Percentiles rank a stretch among this genome's conserved stretches.
phyloP scores from a whole-genome alignment of 2,113 vertebrate genomes.

The Ia io region DNA sequence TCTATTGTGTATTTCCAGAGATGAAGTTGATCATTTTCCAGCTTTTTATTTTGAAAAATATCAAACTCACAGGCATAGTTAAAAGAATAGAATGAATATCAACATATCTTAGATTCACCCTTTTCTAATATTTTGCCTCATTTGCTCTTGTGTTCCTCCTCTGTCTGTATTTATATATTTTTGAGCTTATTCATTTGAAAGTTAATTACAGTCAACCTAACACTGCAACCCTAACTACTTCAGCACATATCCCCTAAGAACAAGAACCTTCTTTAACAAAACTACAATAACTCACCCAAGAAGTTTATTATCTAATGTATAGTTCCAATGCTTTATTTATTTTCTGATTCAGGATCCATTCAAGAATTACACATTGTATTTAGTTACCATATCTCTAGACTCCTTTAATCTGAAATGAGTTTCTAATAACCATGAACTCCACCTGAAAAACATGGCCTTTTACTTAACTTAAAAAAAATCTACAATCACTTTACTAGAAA shows the following conservation, averaged over 20 bases:
- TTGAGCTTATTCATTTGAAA: neutral
- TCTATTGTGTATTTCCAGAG: neutral
- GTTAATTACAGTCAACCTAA: neutral
- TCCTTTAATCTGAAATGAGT: neutral
- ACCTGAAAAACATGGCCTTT: neutral
- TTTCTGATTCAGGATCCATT: neutral
- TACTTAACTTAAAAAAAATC: neutral
- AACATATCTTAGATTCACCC: neutral
- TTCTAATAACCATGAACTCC: conserved; percentile 17
- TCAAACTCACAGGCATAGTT: neutral
- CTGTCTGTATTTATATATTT: neutral
- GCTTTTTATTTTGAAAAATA: neutral
- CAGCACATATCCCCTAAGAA: neutral
- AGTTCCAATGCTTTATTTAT: neutral
- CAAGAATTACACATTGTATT: neutral
- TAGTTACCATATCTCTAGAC: neutral
- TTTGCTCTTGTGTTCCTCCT: neutral
- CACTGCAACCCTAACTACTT: neutral
- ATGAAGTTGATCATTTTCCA: neutral
- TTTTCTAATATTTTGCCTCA: neutral
- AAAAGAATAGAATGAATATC: neutral
- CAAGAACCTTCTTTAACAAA: neutral
- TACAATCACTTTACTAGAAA: neutral
- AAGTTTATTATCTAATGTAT: neutral
- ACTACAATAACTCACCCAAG: neutral